phyloP scores from a whole-genome alignment of 2,113 vertebrate genomes.

The Dryoscopus gambensis region DNA sequence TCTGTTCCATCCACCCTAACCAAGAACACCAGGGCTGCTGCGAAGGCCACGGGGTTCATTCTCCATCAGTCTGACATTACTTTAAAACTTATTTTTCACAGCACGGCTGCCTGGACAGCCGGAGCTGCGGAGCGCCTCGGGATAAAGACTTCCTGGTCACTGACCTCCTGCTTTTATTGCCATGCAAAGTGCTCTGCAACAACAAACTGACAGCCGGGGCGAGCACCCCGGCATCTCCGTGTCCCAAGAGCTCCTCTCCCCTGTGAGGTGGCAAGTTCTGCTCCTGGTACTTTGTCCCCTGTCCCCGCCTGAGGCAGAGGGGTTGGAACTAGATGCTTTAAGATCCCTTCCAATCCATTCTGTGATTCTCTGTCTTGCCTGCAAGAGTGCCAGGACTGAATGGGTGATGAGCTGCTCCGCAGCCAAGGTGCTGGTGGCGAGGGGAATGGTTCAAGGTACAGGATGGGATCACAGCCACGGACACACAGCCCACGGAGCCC shows the following conservation, averaged over 20 bases:
- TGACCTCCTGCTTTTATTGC: conserved; percentile 19
- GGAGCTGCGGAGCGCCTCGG: neutral
- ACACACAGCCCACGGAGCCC: fast-evolving
- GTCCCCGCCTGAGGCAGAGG: neutral
- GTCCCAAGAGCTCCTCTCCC: neutral
- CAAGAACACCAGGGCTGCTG: neutral
- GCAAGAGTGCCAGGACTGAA: neutral
- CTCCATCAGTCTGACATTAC: conserved; percentile 16
- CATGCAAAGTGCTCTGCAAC: neutral
- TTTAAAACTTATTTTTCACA: conserved; percentile 41
- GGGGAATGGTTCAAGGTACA: fast-evolving
- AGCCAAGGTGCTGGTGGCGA: fast-evolving
- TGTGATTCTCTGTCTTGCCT: neutral
- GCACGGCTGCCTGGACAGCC: neutral
- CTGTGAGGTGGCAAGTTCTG: fast-evolving
- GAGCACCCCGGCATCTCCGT: fast-evolving
- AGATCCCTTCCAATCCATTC: neutral
- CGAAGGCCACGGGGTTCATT: neutral
- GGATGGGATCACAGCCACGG: fast-evolving
- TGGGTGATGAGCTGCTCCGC: neutral
- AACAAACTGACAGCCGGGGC: neutral
- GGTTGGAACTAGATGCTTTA: neutral
- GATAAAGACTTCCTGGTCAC: conserved; percentile 35
- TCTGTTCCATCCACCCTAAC: neutral
- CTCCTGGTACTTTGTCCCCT: neutral